Base-by-base conservation (phyloP, 2,888 invertebrate species). In the Epirrhoe tristata region DNA sequence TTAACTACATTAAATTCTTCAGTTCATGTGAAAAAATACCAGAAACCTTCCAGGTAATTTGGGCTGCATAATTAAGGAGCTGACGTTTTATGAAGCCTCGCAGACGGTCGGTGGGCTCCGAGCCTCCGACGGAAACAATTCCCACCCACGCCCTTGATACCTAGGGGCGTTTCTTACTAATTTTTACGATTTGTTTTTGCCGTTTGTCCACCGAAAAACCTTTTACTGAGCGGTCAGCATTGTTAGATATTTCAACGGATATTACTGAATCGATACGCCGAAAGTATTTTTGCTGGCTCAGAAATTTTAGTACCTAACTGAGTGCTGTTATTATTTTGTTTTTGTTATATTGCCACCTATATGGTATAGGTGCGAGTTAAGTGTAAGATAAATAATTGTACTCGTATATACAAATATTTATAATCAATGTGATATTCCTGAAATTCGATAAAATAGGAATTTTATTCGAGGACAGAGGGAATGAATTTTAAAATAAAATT, bases 41-140 rank as follows among this genome's bases (percentile, higher is more conserved):
- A 53, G 36, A 43, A 43, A 12, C 14, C 8, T 59, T 16, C 36
- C 16, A 50, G 57, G 32, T 62, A 56, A 48, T 62, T 39, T 50
- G 66, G 73, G 72, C 54, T 59, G 67, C 63, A 67, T 67, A 59
- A 67, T 67, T 58, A 65, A 65, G 54, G 54, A 14, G 58, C 62
- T 62, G 53, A 52, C 61, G 52, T 65, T 69, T 69, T 63, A 67
- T 58, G 67, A 54, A 43, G 63, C 59, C 57, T 67, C 59, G 59
- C 59, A 67, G 63, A 60, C 56, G 56, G 52, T 48, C 56, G 56
- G 52, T 48, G 53, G 67, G 57, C 66, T 63, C 62, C 59, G 69
- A 58, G 24, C 24, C 24, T 24, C 32, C 50, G 55, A 54, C 62
- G 66, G 66, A 72, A 68, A 63, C 51, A 61, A 65, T 65, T 67